Evolutionary conservation across 2,797 vertebrate species (phyloP).

Genomic region (Rhinella marina): DNA sequence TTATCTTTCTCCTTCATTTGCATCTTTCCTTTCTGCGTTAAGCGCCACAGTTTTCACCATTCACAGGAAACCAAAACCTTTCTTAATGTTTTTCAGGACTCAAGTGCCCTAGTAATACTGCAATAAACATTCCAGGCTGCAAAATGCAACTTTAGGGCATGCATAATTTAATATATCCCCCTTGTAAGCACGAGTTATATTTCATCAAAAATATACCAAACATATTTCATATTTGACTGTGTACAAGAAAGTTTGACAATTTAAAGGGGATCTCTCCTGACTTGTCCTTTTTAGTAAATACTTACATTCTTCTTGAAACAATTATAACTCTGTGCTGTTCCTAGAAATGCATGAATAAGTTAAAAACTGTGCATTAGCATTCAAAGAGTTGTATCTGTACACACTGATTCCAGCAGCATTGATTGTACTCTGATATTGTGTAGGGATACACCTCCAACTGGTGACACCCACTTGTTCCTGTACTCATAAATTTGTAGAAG

Average conservation of each 20-base stretch:
- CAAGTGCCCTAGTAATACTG: constrained; percentile 14
- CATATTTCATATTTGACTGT: not conserved
- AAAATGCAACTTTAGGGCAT: not conserved
- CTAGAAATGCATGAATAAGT: too few relatives aligned
- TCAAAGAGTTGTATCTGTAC: too few relatives aligned
- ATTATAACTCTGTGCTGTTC: too few relatives aligned
- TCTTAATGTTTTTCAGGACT: constrained; percentile 32
- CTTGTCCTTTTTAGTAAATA: too few relatives aligned
- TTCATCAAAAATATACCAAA: too few relatives aligned
- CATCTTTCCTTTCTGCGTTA: constrained; percentile 59
- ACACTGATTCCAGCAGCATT: too few relatives aligned
- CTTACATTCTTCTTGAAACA: too few relatives aligned
- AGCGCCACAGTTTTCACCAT: constrained; percentile 42
- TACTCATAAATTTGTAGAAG: too few relatives aligned
- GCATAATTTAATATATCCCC: not conserved
- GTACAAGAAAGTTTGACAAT: not conserved
- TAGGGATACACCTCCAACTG: too few relatives aligned
- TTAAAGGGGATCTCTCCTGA: not conserved
- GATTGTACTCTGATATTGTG: too few relatives aligned
- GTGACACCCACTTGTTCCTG: too few relatives aligned
- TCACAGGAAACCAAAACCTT: constrained; percentile 40
- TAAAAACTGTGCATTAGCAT: too few relatives aligned
- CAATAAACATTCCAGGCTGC: constrained; percentile 35
- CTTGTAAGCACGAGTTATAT: not conserved
- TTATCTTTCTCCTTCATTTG: constrained; percentile 62